Conservation (phyloP, 2,888 invertebrate genomes). For the Chironomus tentans region DNA sequence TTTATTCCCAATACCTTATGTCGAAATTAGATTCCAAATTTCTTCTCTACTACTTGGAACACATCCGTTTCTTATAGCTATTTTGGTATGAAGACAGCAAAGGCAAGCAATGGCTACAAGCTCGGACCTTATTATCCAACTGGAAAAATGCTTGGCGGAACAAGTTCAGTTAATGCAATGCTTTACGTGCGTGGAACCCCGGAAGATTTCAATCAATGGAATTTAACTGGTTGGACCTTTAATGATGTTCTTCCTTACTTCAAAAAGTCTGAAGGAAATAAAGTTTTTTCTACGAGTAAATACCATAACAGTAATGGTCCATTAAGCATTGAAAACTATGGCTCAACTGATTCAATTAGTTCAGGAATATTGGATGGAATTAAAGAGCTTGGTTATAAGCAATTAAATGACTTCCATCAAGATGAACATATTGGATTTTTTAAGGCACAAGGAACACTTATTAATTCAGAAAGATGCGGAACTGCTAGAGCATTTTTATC, state of each 20-base stretch:
- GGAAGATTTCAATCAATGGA: neutral
- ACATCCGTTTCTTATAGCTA: conserved; percentile 34
- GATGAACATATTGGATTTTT: conserved; percentile 10
- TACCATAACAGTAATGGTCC: neutral
- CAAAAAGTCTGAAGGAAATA: conserved; percentile 8
- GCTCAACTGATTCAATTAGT: conserved; percentile 28
- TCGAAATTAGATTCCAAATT: conserved; percentile 32
- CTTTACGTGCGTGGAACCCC: conserved; percentile 6
- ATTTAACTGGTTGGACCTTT: neutral
- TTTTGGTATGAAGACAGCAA: conserved; percentile 33
- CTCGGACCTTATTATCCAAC: conserved; percentile 1
- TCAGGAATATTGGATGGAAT: neutral
- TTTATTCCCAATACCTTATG: neutral
- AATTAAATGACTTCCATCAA: neutral
- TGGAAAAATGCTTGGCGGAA: conserved; percentile 9
- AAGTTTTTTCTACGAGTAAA: neutral
- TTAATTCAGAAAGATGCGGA: conserved; percentile 18
- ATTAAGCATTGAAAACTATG: neutral
- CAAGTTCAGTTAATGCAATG: conserved; percentile 8
- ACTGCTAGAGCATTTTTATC: conserved; percentile 21
- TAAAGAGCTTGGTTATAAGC: neutral
- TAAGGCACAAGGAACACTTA: neutral
- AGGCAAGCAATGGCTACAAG: conserved; percentile 29
- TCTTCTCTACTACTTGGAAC: conserved; percentile 32
- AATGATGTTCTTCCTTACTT: conserved; percentile 17